A percentile compares a stretch with the other conserved stretches of the same genome.
Evolutionary conservation across 2,797 vertebrate genomes (phyloP).

Genomic region (Chromis chromis): DNA sequence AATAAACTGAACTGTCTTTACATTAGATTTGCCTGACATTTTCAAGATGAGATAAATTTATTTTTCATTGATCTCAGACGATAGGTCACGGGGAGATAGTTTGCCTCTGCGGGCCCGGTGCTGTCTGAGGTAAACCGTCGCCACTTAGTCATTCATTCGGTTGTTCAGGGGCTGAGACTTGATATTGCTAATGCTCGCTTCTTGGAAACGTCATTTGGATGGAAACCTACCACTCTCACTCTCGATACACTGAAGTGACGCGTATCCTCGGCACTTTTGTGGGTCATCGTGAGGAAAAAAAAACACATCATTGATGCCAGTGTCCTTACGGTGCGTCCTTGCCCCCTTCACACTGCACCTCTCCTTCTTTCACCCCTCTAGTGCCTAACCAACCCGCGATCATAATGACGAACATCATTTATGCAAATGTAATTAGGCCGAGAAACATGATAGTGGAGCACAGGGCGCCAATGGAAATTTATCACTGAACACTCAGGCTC

Average conservation of each 20-base stretch:
- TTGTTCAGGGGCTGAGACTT: slow-evolving; percentile 41
- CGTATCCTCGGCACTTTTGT: slow-evolving; percentile 50
- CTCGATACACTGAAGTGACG: slow-evolving; percentile 9
- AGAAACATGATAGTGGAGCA: slow-evolving; percentile 92
- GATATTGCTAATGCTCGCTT: slow-evolving; percentile 30
- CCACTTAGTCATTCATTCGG: slow-evolving; percentile 23
- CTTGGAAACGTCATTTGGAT: slow-evolving; percentile 42
- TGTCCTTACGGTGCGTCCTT: slow-evolving; percentile 47
- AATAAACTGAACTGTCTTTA: slow-evolving; percentile 74
- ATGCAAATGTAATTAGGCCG: slow-evolving; percentile 99
- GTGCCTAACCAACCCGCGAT: slow-evolving; percentile 87
- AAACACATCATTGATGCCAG: slow-evolving; percentile 23
- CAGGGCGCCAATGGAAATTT: slow-evolving; percentile 93
- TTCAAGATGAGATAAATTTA: slow-evolving; percentile 67
- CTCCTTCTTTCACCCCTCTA: slow-evolving; percentile 77
- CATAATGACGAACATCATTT: slow-evolving; percentile 96
- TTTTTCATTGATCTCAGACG: slow-evolving; percentile 73
- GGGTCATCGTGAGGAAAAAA: slow-evolving; percentile 32
- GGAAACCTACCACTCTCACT: slow-evolving; percentile 46
- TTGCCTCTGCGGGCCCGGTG: slow-evolving; percentile 22
- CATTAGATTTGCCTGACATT: slow-evolving; percentile 69
- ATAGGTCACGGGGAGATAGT: slow-evolving; percentile 52
- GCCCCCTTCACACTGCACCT: slow-evolving; percentile 41
- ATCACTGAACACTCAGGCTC: slow-evolving; percentile 93
- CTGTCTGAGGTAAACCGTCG: slow-evolving; percentile 31